Base-by-base conservation (phyloP, 2,113 vertebrate genomes). In the Dromaius novaehollandiae region DNA sequence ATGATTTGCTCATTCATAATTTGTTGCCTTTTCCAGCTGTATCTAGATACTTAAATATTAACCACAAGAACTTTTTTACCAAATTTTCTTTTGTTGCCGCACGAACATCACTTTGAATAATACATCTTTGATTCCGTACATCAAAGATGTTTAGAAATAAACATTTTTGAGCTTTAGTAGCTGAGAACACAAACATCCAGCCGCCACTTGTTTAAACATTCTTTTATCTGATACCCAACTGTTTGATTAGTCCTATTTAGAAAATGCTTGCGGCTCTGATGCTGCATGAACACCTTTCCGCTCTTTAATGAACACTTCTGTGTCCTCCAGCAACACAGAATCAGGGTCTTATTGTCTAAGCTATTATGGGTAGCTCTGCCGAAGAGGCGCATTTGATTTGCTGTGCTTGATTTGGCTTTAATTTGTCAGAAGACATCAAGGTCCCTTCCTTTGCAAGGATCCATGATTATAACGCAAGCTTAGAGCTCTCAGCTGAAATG, bases 201-300 rank as follows among this genome's bases (percentile, higher is more conserved):
- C 66, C 1, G 0, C 40, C 50, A 60, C 65, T 92, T 85, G 4
- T 32, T 87, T 77, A 53, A 66, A 73, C 79, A 68, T 60, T 93
- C 76, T 94, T 94, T 96, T 87, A 55, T 82, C n/a, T 82, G 74
- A 94, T 93, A 78, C 58, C 50, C 69, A 93, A 36, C 85, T 87
- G 83, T 95, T 93, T 92, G 92, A 97, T 97, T 93, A 91, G 83
- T 94, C 55, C 81, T 70, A 80, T 89, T 96, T 96, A 93, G 83
- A 71, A 82, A 38, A 77, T 1, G 34, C 88, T 89, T 75, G 86
- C 95, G 93, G 92, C 81, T 89, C 36, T 46, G 74, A 53, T 83
- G 75, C 34, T 89, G 40, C 89, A 6, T 51, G 64, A 93, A 79
- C 85, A 95, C 69, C 69, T 93, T 82, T 95, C 63, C 84, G 77